Base-by-base conservation (phyloP, 2,113 vertebrate species). In the Zootoca vivipara region DNA sequence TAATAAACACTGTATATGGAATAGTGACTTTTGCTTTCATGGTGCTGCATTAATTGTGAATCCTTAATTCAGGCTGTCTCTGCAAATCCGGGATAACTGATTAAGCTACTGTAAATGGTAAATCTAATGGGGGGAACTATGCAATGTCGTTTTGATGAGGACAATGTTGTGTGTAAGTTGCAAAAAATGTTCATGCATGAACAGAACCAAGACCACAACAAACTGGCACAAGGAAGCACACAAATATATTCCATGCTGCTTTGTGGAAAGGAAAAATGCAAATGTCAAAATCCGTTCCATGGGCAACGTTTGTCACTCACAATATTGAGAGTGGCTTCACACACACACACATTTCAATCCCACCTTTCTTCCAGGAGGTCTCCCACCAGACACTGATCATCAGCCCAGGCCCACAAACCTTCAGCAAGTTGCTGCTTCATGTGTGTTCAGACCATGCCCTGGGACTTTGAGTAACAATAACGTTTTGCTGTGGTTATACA, bases 221-320 rank as follows among this genome's bases (percentile, higher is more conserved):
- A 62, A 62, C 58, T 62, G 58, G 18, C 18, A 62, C 18, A 20
- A 15, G 18, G 18, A 62, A 62, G 58, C 18, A 62, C 58, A 89
- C 0, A 52, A 52, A 52, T 2, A 87, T 5, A 83, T 77, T 80
- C 72, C 35, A 15, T 67, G 28, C 1, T 85, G 20, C 86, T 88
- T 82, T 75, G 35, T 80, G 77, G 30, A 86, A 80, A 85, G 7
- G 1, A 87, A 81, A 88, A 2, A 62, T 77, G 74, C 40, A 22
- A 78, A 33, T 8, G 30, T 42, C 30, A 64, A 75, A 28, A 33
- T 16, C 58, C 38, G 18, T 26, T 58, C 26, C 30, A 82, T 28
- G 67, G 80, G 69, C 77, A 73, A 85, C 85, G 42, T 77, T 73
- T 64, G 83, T 72, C 20, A 86, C 77, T 33, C 16, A 82, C 89